Evolutionary conservation across 2,888 invertebrate genomes (phyloP).

Genomic region (Oeneis ivallda): DNA sequence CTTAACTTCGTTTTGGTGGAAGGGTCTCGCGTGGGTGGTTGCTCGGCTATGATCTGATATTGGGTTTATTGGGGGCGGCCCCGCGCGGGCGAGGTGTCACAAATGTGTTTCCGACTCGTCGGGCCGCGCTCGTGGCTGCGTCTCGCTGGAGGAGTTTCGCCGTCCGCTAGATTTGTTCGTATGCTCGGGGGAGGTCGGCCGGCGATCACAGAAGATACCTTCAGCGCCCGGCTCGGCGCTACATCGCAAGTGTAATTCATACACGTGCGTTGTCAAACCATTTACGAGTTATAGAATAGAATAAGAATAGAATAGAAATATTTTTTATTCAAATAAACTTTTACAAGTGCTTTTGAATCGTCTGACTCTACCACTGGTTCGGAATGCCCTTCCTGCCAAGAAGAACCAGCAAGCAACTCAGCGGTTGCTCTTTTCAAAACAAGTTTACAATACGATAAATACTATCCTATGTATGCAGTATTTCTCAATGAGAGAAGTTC

Average conservation of each 20-base stretch:
- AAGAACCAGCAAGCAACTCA: no score
- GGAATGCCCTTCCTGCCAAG: no score
- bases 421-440: no score
- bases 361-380: no score
- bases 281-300: not conserved
- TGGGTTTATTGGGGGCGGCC: not conserved
- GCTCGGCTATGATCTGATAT: not conserved
- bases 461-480: no score
- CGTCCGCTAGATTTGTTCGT: conserved; percentile 1
- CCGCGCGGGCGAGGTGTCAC: not conserved
- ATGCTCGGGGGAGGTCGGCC: not conserved
- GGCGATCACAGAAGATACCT: not conserved
- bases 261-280: not conserved
- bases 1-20: not conserved
- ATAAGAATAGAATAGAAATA: no score
- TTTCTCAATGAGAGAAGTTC: no score
- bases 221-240: not conserved
- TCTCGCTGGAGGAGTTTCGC: not conserved
- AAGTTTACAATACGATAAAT: no score
- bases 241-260: not conserved
- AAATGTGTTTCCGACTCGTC: not conserved
- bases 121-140: not conserved
- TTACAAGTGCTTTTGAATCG: no score
- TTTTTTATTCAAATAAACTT: no score
- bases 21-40: not conserved